Percentiles rank a stretch among this genome's conserved stretches.
Conservation (phyloP, 2,113 vertebrate genomes). For the Panurus biarmicus region DNA sequence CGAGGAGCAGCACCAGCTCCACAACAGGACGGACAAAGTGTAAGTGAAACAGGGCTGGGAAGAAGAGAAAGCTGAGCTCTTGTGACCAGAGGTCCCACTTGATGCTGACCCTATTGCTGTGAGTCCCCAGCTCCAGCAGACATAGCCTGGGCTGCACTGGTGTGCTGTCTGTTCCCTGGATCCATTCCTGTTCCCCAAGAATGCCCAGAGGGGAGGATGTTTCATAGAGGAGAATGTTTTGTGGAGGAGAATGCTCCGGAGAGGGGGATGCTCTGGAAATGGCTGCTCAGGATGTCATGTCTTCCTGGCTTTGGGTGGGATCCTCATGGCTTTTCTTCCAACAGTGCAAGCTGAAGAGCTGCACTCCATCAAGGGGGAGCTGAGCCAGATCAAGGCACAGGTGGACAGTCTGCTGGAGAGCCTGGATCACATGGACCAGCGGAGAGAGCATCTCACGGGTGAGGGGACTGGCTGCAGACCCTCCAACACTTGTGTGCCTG, state of each 20-base stretch:
- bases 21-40: not conserved
- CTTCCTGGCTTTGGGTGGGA: not conserved
- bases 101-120: not conserved
- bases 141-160: no score
- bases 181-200: not conserved
- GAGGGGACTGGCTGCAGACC: not conserved
- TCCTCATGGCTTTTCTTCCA: not conserved
- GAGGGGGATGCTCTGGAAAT: not conserved
- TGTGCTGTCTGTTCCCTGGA: not conserved
- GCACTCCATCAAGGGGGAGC: conserved; percentile 82
- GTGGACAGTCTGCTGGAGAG: conserved; percentile 84
- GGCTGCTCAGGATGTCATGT: rapidly evolving
- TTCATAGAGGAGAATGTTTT: not conserved
- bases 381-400: conserved; percentile 87
- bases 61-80: not conserved
- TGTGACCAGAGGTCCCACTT: rapidly evolving
- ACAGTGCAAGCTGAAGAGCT: conserved; percentile 79
- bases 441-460: conserved; percentile 63
- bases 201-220: not conserved
- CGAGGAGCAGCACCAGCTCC: not conserved
- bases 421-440: conserved; percentile 82
- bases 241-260: not conserved
- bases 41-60: not conserved
- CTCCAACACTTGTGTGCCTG: rapidly evolving
- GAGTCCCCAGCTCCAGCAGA: not conserved